Evolutionary conservation across 2,888 invertebrate species (phyloP).

Genomic region (Drosophila barbarae): DNA sequence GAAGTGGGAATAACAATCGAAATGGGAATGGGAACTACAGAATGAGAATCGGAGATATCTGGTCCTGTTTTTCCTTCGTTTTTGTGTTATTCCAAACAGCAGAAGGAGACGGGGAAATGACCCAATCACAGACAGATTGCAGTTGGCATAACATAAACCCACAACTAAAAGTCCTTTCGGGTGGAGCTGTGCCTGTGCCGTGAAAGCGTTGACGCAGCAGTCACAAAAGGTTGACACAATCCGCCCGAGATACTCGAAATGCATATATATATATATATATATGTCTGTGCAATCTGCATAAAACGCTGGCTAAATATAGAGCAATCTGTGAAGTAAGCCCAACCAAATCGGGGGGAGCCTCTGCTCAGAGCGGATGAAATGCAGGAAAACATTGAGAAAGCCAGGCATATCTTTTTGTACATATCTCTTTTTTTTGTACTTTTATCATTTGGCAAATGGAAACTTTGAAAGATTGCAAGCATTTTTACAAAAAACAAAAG

Average conservation of each 20-base stretch:
- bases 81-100: conserved; percentile 44
- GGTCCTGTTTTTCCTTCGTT: conserved; percentile 16
- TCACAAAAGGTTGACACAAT: conserved; percentile 44
- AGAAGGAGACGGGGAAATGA: conserved; percentile 37
- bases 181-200: not conserved
- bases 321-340: conserved; percentile 10
- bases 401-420: not conserved
- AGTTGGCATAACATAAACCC: conserved; percentile 55
- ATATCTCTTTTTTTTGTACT: not conserved
- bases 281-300: conserved; percentile 19
- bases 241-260: conserved; percentile 17
- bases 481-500: not conserved
- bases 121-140: conserved; percentile 36
- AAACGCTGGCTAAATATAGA: conserved; percentile 22
- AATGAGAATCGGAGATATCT: conserved; percentile 9
- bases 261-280: conserved; percentile 1
- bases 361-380: not conserved
- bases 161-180: conserved; percentile 32
- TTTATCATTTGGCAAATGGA: conserved; percentile 20
- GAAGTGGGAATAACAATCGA: conserved; percentile 10
- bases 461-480: conserved; percentile 4
- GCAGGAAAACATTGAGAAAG: conserved; percentile 22
- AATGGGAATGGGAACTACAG: not conserved
- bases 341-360: not conserved
- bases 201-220: conserved; percentile 33